Base-by-base conservation (phyloP, 2,888 invertebrate species). In the Drosophila parthenogenetica region DNA sequence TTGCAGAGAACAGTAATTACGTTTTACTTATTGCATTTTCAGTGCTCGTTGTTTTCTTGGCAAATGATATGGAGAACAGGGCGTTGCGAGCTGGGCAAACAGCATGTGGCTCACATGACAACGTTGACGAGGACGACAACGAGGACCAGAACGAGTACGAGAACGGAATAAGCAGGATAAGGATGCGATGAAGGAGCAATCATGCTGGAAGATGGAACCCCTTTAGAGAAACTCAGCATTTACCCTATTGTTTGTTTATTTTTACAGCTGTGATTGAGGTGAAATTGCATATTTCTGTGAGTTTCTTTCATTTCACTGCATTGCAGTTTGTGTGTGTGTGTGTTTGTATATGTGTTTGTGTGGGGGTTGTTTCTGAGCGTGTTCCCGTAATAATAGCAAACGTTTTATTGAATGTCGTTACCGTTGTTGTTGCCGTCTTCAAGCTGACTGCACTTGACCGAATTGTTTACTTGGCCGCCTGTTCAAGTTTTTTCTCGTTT, bases 191-290 rank as follows among this genome's bases (percentile, higher is more conserved):
- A 13, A 2, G 22, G 29, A 5, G 22, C 19, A 45, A 45, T 54
- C 25, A 8, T 2, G 13, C 17, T 29, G 29, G 5, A 16, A 16
- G 14, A 29, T 11, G 48, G 29, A 48, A 48, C 40, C 40, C 43
- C 42, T 39, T 61, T 50, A 53, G 68, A 45, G 60, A n/a, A 51
- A 45, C 64, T 48, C 67, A 67, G 65, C 48, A 40, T 58, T 64
- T 55, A 63, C 63, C 51, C 80, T 74, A 73, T 87, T 87, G 86
- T 81, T 85, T 87, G 88, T 86, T 83, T 83, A 86, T 77, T 82
- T 79, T 88, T 83, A 78, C 83, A 88, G 68, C 86, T 80, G 88
- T 86, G 83, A 88, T 84, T 84, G 88, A 86, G 87, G 83, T 84
- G 81, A 78, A 88, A 88, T 86, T 84, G 88, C 88, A 87, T 88